Conservation (phyloP, 2,888 invertebrate species). For the Ischnura elegans region DNA sequence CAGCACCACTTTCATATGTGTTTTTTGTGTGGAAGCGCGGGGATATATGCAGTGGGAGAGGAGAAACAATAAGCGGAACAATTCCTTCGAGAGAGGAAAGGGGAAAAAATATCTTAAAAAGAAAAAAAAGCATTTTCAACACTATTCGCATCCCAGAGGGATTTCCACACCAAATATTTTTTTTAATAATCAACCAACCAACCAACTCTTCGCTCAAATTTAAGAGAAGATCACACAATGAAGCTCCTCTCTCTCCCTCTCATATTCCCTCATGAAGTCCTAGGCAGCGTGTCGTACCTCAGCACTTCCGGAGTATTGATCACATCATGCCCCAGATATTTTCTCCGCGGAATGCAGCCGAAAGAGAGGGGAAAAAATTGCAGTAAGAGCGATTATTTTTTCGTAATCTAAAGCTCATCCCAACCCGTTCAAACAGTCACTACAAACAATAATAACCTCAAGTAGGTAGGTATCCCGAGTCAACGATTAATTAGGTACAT, state of each 20-base stretch:
- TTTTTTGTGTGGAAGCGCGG: neutral
- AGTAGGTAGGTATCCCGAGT: neutral
- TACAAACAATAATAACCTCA: neutral
- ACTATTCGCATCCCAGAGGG: neutral
- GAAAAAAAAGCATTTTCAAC: neutral
- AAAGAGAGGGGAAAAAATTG: too few relatives aligned
- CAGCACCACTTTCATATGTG: too few relatives aligned
- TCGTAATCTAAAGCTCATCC: too few relatives aligned
- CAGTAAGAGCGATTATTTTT: too few relatives aligned
- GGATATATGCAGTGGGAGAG: neutral
- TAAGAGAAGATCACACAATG: neutral
- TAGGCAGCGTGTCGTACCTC: neutral
- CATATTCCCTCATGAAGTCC: neutral
- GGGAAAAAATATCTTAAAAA: neutral
- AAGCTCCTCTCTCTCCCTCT: neutral
- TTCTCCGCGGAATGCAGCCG: too few relatives aligned
- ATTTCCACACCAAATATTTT: neutral
- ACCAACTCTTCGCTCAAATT: neutral
- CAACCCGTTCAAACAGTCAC: neutral
- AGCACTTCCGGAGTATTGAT: neutral
- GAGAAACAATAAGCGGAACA: neutral
- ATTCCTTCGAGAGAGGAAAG: neutral
- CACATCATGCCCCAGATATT: neutral
- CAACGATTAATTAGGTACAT: neutral
- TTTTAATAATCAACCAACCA: neutral